A percentile compares a stretch with the other conserved stretches of the same genome.
Evolutionary conservation across 2,113 vertebrate species (phyloP).

Genomic region (Megalops atlanticus): DNA sequence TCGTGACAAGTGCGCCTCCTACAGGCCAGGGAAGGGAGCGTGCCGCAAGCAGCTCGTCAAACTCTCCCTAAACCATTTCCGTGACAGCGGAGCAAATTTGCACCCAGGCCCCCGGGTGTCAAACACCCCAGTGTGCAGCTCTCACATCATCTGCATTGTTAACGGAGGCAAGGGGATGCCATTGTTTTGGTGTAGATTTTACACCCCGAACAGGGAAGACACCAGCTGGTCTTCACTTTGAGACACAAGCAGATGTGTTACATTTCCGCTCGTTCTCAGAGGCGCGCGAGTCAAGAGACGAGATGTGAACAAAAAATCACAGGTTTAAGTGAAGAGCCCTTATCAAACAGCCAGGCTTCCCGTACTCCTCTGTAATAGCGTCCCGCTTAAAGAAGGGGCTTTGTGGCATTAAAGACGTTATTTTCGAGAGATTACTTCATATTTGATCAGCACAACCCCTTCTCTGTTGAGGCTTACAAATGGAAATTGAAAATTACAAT

Average conservation of each 20-base stretch:
- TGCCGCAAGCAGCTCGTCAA: no score
- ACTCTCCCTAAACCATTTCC: no score
- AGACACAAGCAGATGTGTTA: no score
- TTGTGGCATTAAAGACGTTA: constrained; percentile 23
- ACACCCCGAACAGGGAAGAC: not conserved
- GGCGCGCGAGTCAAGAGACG: no score
- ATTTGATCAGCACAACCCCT: constrained; percentile 10
- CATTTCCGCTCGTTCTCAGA: no score
- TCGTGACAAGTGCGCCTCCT: no score
- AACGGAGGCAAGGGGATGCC: not conserved
- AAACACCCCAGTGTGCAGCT: not conserved
- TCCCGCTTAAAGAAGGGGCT: not conserved
- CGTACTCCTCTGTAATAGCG: not conserved
- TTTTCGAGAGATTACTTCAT: constrained; percentile 24
- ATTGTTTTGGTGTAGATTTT: not conserved
- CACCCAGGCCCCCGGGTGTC: not conserved
- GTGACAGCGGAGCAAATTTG: no score
- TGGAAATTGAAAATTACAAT: constrained; percentile 23
- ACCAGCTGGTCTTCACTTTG: not conserved
- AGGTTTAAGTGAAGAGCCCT: not conserved
- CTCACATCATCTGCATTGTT: not conserved
- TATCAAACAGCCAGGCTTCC: not conserved
- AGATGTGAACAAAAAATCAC: not conserved
- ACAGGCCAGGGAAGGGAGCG: no score
- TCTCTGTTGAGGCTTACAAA: constrained; percentile 32